Evolutionary conservation across 1,140 invertebrate species (phyloP).

Genomic region (Nephila pilipes): DNA sequence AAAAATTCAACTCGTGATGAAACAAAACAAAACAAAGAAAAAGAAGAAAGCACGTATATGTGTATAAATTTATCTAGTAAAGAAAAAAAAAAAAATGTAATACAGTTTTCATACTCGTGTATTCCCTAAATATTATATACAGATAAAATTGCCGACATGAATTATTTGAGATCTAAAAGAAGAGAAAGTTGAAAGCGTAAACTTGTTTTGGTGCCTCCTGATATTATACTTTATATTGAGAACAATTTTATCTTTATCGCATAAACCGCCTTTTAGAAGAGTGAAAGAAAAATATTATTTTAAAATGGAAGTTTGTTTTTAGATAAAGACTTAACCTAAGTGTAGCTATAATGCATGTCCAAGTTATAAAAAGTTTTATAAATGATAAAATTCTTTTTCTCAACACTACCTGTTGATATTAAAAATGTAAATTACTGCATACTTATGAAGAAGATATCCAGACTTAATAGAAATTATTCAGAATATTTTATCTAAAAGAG

Average conservation of each 20-base stretch:
- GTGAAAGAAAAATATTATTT: not conserved
- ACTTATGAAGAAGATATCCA: no score
- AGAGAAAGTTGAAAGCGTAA: not conserved
- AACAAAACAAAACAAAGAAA: not conserved
- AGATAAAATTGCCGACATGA: conserved; percentile 21
- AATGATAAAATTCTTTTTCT: no score
- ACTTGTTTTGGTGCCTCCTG: not conserved
- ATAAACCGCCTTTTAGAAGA: not conserved
- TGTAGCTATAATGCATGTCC: no score
- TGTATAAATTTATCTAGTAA: not conserved
- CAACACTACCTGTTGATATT: no score
- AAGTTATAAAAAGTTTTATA: no score
- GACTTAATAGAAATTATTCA: no score
- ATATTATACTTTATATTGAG: not conserved
- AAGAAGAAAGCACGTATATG: no score
- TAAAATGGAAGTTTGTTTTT: no score
- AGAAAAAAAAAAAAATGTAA: conserved; percentile 6
- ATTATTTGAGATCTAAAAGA: not conserved
- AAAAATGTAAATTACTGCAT: no score
- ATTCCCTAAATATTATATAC: conserved; percentile 34
- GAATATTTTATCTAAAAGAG: no score
- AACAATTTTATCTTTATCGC: not conserved
- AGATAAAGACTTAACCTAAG: no score
- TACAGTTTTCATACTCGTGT: not conserved
- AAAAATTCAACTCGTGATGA: not conserved